A percentile compares a stretch with the other conserved stretches of the same genome.
Conservation (phyloP, 2,113 vertebrate genomes). For the Petrocephalus microphthalmus region DNA sequence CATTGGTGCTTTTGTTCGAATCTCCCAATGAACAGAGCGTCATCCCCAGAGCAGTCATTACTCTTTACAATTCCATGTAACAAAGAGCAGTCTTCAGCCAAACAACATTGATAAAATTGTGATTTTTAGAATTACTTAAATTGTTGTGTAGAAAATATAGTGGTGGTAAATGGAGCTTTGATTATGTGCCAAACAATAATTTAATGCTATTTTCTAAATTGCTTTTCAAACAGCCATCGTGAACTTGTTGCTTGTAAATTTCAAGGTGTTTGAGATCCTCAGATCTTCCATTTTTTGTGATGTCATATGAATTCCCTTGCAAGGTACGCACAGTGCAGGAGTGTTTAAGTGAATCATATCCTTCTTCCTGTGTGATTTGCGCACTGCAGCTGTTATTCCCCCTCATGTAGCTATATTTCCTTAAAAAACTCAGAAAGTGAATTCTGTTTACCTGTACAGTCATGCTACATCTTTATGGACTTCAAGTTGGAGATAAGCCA, state of each 20-base stretch:
- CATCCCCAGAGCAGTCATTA: neutral
- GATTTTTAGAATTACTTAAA: neutral
- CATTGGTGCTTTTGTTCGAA: neutral
- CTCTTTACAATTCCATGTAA: neutral
- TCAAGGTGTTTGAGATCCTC: neutral
- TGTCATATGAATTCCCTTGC: neutral
- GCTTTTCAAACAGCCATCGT: neutral
- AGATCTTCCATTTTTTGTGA: neutral
- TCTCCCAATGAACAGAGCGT: neutral
- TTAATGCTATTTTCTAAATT: neutral
- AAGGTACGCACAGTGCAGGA: neutral
- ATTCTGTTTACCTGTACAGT: neutral
- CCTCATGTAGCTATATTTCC: no score
- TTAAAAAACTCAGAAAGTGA: neutral
- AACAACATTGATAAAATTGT: neutral
- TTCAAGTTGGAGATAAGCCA: neutral
- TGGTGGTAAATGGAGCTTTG: neutral
- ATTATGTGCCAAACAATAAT: neutral
- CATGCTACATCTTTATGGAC: neutral
- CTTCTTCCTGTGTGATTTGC: neutral
- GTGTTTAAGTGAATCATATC: neutral
- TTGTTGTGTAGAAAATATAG: neutral
- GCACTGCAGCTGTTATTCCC: neutral
- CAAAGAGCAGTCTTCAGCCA: neutral
- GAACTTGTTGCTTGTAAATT: neutral